Evolutionary conservation across 1,140 invertebrate genomes (phyloP).

Genomic region (Contarinia nasturtii): DNA sequence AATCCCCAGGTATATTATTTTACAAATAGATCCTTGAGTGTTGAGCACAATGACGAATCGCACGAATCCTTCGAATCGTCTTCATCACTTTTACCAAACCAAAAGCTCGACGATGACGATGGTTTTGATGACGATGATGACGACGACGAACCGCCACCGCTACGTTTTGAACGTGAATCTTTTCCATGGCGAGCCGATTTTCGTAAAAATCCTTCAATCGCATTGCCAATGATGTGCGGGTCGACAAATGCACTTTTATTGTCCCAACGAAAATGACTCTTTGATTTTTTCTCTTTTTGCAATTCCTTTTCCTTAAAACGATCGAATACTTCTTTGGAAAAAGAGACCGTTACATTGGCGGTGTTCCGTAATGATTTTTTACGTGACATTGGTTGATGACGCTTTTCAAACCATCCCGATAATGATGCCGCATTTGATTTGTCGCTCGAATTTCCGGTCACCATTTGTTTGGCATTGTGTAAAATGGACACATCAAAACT

Average conservation of each 20-base stretch:
- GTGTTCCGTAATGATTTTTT: constrained; percentile 31
- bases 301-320: constrained; percentile 22
- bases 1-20: constrained; percentile 32
- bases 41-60: constrained; percentile 56
- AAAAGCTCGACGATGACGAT: constrained; percentile 16
- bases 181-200: constrained; percentile 27
- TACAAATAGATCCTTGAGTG: constrained; percentile 64
- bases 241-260: constrained; percentile 35
- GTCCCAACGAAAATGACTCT: constrained; percentile 19
- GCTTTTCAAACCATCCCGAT: constrained; percentile 51
- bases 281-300: constrained; percentile 12
- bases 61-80: constrained; percentile 45
- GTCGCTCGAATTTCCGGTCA: constrained; percentile 18
- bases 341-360: constrained; percentile 28
- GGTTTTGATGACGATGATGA: constrained; percentile 17
- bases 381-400: constrained; percentile 48
- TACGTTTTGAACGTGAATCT: constrained; percentile 8
- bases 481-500: constrained; percentile 63
- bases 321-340: constrained; percentile 31
- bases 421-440: constrained; percentile 27
- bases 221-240: constrained; percentile 53
- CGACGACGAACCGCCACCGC: constrained; percentile 13
- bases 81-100: constrained; percentile 28
- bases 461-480: constrained; percentile 26
- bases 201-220: constrained; percentile 58